These are phyloP conservation scores for Lamproptera curius DNA, from an alignment of 2,888 invertebrate species.

Conservation along the genomic window DNA sequence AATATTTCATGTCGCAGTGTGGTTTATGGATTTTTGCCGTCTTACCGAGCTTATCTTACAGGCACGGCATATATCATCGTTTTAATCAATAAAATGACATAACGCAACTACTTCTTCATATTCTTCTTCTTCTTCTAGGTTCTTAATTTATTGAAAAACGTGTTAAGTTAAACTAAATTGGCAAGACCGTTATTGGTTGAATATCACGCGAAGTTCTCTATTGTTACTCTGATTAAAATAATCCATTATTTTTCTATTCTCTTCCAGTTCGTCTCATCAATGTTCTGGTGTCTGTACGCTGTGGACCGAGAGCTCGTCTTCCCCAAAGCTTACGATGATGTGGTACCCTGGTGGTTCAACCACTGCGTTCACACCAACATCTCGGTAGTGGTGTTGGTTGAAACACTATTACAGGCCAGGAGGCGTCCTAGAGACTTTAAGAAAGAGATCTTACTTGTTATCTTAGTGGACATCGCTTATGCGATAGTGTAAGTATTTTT, in stretches of 20 bases:
- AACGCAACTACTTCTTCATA: too few relatives aligned
- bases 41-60: too few relatives aligned
- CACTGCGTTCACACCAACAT: conserved; percentile 79
- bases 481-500: conserved; percentile 68
- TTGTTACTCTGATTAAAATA: too few relatives aligned
- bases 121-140: too few relatives aligned
- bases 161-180: too few relatives aligned
- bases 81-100: too few relatives aligned
- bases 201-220: too few relatives aligned
- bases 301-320: conserved; percentile 78
- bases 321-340: conserved; percentile 66
- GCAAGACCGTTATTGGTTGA: too few relatives aligned
- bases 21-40: too few relatives aligned
- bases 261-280: conserved; percentile 68
- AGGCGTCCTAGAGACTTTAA: conserved; percentile 44
- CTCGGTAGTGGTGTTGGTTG: conserved; percentile 60
- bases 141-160: too few relatives aligned
- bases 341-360: conserved; percentile 78
- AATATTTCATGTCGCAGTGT: too few relatives aligned
- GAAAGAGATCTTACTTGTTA: conserved; percentile 43
- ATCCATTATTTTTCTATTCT: conserved; percentile 2
- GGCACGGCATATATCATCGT: too few relatives aligned
- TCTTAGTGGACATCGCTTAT: conserved; percentile 40
- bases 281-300: conserved; percentile 76
- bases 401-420: conserved; percentile 59